Conservation (phyloP, 2,797 vertebrate species). For the Poecilia picta region DNA sequence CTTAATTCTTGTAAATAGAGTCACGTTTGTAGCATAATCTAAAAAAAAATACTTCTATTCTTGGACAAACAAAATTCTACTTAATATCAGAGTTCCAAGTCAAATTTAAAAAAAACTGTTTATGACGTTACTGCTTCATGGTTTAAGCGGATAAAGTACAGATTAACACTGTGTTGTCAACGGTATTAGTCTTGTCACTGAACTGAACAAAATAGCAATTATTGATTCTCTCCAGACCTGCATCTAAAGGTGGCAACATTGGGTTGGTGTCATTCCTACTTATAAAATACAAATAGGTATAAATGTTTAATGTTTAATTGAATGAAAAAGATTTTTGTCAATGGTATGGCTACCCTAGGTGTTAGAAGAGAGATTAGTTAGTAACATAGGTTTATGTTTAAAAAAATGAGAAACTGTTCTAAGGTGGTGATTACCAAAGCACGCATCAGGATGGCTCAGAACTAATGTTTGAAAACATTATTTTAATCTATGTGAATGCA, state of each 20-base stretch:
- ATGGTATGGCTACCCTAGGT: background rate
- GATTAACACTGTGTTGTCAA: background rate
- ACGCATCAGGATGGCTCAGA: background rate
- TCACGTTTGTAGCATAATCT: background rate
- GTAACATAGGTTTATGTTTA: background rate
- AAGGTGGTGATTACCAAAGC: background rate
- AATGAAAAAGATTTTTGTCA: background rate
- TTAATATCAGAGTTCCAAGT: background rate
- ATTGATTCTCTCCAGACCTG: background rate
- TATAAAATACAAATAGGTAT: background rate
- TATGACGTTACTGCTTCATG: background rate
- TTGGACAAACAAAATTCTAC: background rate
- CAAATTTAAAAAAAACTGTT: background rate
- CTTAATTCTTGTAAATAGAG: background rate
- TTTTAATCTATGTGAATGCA: background rate
- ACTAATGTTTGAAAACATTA: background rate
- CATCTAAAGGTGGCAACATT: background rate
- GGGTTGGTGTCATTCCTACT: background rate
- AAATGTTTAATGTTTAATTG: background rate
- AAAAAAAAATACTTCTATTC: background rate
- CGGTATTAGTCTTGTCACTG: background rate
- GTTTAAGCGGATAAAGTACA: background rate
- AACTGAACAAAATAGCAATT: background rate
- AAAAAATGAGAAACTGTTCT: background rate
- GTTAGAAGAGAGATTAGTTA: background rate